phyloP scores from a whole-genome alignment of 2,113 vertebrate genomes.

The Pomatorhinus ruficollis region DNA sequence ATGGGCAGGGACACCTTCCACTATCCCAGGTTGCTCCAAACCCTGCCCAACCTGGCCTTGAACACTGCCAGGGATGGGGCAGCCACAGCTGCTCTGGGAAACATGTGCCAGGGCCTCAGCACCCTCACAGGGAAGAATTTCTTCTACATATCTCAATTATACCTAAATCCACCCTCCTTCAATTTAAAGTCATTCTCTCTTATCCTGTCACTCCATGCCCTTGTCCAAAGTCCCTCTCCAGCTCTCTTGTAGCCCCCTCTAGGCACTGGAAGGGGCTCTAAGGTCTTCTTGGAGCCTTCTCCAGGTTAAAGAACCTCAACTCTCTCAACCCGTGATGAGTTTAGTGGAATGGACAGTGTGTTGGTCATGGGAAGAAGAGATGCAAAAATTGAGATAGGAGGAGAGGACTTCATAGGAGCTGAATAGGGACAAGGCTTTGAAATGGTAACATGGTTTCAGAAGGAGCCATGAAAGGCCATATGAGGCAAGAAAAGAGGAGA shows the following conservation, averaged over 20 bases:
- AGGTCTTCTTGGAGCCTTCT: background rate
- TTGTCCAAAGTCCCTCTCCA: background rate
- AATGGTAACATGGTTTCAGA: background rate
- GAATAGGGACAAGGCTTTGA: background rate
- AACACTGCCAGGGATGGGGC: background rate
- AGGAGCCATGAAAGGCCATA: background rate
- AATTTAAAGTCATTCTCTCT: background rate
- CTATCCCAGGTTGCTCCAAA: background rate
- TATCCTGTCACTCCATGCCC: background rate
- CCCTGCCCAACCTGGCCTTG: rapidly evolving
- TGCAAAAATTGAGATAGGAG: background rate
- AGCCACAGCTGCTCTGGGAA: background rate
- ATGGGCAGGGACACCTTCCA: background rate
- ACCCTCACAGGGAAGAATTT: background rate
- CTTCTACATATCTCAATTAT: background rate
- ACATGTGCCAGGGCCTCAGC: background rate
- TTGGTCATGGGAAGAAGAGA: background rate
- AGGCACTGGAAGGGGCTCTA: background rate
- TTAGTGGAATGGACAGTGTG: background rate
- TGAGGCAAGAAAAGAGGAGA: background rate
- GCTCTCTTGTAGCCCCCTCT: background rate
- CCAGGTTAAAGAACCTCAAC: background rate
- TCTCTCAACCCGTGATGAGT: background rate
- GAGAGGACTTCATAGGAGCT: background rate
- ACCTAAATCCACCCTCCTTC: background rate